phyloP scores from a whole-genome alignment of 1,140 invertebrate species.

The Mamestra configurata region DNA sequence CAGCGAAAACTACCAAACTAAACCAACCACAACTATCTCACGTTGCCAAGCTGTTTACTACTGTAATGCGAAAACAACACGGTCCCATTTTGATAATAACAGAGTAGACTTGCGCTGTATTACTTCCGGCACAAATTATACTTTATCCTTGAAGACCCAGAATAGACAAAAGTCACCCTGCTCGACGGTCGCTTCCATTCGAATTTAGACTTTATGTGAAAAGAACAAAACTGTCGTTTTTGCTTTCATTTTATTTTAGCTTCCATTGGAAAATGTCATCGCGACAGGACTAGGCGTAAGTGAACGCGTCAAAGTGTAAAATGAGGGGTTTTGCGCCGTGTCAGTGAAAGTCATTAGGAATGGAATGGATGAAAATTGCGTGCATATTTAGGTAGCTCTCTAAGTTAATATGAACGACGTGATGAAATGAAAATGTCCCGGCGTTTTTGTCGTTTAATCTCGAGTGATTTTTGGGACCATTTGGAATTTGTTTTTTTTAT shows the following conservation, averaged over 20 bases:
- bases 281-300: conserved; percentile 83
- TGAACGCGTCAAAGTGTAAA: conserved; percentile 88
- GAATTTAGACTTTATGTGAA: conserved; percentile 73
- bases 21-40: conserved; percentile 50
- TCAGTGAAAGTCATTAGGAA: conserved; percentile 87
- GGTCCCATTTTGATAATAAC: conserved; percentile 61
- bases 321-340: conserved; percentile 86
- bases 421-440: conserved; percentile 79
- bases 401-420: conserved; percentile 82
- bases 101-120: conserved; percentile 61
- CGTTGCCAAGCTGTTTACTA: conserved; percentile 53
- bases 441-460: conserved; percentile 61
- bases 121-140: conserved; percentile 68
- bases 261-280: conserved; percentile 84
- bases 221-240: conserved; percentile 60
- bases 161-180: conserved; percentile 83
- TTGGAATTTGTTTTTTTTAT: conserved; percentile 40
- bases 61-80: conserved; percentile 55
- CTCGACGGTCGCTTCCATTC: conserved; percentile 55
- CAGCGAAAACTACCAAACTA: conserved; percentile 67
- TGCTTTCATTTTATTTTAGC: conserved; percentile 62
- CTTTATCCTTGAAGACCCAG: conserved; percentile 83
- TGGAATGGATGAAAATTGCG: conserved; percentile 87
- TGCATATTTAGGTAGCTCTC: conserved; percentile 83
- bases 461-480: conserved; percentile 48